A percentile compares a stretch with the other conserved stretches of the same genome.
Evolutionary conservation across 2,888 invertebrate genomes (phyloP).

Genomic region (Phragmatobia fuliginosa): DNA sequence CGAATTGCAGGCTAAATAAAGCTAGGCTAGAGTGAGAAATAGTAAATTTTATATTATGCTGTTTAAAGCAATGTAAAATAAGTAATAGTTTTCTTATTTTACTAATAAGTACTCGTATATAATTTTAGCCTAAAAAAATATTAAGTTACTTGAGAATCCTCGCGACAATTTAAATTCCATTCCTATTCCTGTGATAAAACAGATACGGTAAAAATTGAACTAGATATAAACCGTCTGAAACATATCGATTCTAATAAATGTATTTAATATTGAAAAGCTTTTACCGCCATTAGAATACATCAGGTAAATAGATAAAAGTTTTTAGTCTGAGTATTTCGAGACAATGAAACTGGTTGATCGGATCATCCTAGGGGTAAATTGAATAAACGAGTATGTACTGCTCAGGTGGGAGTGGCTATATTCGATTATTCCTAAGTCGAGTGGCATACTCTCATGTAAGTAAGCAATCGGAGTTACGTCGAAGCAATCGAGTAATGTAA

Average conservation of each 20-base stretch:
- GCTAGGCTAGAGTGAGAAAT: background rate
- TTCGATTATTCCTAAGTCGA: conserved; percentile 67
- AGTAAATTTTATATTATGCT: no score
- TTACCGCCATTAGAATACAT: conserved; percentile 1
- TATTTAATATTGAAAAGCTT: background rate
- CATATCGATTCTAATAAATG: background rate
- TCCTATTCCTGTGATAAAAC: background rate
- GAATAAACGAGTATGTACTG: conserved; percentile 54
- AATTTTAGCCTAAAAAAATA: background rate
- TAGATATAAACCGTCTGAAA: background rate
- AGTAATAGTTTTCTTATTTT: no score
- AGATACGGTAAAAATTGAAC: background rate
- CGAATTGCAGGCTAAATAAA: background rate
- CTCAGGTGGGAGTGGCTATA: conserved; percentile 61
- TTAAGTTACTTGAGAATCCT: background rate
- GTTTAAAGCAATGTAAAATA: no score
- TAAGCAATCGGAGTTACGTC: conserved; percentile 63
- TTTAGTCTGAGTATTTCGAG: conserved; percentile 52
- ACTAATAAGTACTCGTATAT: background rate
- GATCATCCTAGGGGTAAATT: conserved; percentile 61
- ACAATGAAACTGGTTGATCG: conserved; percentile 60
- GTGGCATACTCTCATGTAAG: conserved; percentile 56
- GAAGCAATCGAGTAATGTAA: conserved; percentile 74
- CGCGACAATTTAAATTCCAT: background rate
- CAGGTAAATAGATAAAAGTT: conserved; percentile 42